Conservation (phyloP, 2,797 vertebrate genomes). For the Novumbra hubbsi region DNA sequence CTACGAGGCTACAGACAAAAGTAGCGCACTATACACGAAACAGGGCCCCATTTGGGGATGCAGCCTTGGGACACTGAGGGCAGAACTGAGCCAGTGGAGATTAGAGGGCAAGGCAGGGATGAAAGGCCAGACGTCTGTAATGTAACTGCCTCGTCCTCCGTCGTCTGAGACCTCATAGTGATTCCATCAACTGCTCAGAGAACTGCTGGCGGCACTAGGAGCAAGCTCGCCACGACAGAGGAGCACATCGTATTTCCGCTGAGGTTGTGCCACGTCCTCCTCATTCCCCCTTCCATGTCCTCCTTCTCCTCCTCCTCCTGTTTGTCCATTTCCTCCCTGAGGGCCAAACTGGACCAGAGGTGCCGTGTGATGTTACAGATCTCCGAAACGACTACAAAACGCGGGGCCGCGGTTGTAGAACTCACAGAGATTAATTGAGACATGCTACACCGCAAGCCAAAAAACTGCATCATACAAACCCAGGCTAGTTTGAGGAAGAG, state of each 20-base stretch:
- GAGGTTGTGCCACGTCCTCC: neutral
- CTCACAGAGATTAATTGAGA: no score
- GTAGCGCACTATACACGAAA: neutral
- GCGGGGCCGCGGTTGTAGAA: no score
- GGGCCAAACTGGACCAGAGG: no score
- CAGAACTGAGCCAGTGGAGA: neutral
- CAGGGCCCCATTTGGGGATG: neutral
- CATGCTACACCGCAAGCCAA: no score
- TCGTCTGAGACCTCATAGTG: neutral
- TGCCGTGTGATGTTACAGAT: no score
- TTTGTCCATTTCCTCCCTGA: neutral
- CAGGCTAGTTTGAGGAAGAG: no score
- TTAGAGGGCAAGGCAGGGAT: neutral
- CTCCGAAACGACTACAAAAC: no score
- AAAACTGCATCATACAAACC: no score
- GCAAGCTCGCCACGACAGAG: neutral
- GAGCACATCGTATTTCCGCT: neutral
- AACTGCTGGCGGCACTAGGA: neutral
- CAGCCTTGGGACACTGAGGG: neutral
- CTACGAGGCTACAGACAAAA: neutral
- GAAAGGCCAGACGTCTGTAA: neutral
- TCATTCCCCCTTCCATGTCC: neutral
- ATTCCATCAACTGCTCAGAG: neutral
- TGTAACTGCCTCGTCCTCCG: neutral
- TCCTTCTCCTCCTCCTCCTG: neutral